These are phyloP conservation scores for Liposcelis brunnea DNA, from an alignment of 2,888 invertebrate genomes.

Conservation along the genomic window DNA sequence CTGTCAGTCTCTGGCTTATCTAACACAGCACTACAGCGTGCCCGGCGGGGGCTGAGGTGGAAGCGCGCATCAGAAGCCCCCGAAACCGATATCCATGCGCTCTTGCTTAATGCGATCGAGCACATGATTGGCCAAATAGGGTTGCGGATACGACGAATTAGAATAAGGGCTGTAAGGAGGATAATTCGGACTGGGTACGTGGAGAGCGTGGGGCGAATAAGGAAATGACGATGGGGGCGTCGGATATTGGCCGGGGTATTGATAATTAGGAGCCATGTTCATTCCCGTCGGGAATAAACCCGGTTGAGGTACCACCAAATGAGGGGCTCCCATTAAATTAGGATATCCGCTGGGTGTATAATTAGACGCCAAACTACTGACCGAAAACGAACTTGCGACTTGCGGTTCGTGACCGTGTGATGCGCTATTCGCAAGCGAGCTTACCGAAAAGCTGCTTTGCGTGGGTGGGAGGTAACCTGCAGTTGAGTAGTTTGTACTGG, in stretches of 20 bases:
- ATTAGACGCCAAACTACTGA: slow-evolving; percentile 27
- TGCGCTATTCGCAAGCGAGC: slow-evolving; percentile 23
- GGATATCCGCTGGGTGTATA: slow-evolving; percentile 25
- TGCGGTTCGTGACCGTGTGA: slow-evolving; percentile 16
- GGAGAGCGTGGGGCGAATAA: slow-evolving; percentile 36
- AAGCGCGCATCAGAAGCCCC: slow-evolving; percentile 28
- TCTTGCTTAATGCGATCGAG: slow-evolving; percentile 33
- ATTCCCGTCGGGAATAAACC: slow-evolving; percentile 13
- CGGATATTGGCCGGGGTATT: slow-evolving; percentile 20
- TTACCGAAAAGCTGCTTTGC: slow-evolving; percentile 24
- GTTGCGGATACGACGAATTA: slow-evolving; percentile 23
- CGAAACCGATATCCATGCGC: slow-evolving; percentile 31
- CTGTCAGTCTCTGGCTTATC: slow-evolving; percentile 9
- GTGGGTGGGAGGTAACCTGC: slow-evolving; percentile 16
- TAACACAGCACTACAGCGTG: slow-evolving; percentile 4
- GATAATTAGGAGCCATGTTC: slow-evolving; percentile 24
- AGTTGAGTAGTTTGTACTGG: slow-evolving; percentile 19
- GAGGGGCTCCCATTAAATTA: slow-evolving; percentile 28
- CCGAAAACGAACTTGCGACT: slow-evolving; percentile 27
- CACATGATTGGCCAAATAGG: slow-evolving; percentile 28
- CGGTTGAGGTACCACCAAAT: slow-evolving; percentile 19
- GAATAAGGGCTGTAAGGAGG: slow-evolving; percentile 34
- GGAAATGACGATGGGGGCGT: slow-evolving; percentile 15
- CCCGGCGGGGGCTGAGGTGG: slow-evolving; percentile 11
- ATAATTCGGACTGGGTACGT: slow-evolving; percentile 52